Conservation (phyloP, 2,797 vertebrate genomes). For the Selene dorsalis region DNA sequence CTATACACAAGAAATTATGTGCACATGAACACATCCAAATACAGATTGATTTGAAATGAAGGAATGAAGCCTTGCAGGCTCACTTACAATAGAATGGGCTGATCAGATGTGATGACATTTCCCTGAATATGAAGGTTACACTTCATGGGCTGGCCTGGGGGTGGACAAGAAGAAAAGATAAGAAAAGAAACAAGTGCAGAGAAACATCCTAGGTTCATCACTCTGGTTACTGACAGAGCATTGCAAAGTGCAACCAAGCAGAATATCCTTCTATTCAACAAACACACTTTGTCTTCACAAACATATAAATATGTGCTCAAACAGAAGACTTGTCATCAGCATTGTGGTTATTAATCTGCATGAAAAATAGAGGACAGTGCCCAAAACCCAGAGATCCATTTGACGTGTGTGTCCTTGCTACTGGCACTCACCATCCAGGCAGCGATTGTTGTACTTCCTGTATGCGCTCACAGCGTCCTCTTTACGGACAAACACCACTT, state of each 20-base stretch:
- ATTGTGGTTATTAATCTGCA: slow-evolving; percentile 1
- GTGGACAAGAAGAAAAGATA: slow-evolving; percentile 26
- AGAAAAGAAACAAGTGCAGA: background rate
- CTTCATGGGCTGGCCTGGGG: slow-evolving; percentile 97
- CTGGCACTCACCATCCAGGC: slow-evolving; percentile 90
- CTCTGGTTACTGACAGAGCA: background rate
- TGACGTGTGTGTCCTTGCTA: slow-evolving; percentile 32
- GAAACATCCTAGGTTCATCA: background rate
- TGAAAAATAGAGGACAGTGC: slow-evolving; percentile 18
- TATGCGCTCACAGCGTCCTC: slow-evolving; percentile 97
- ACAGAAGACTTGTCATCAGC: background rate
- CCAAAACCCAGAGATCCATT: background rate
- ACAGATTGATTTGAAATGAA: slow-evolving; percentile 16
- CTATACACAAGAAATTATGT: background rate
- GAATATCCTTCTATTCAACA: background rate
- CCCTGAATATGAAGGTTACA: slow-evolving; percentile 99
- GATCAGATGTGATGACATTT: slow-evolving; percentile 97
- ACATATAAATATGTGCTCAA: background rate
- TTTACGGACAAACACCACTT: slow-evolving; percentile 98
- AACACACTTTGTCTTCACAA: background rate
- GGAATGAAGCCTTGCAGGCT: background rate
- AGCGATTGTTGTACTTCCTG: slow-evolving; percentile 99
- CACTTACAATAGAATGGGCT: slow-evolving; percentile 98
- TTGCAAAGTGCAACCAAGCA: background rate
- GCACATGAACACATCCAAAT: background rate